These are phyloP conservation scores for Bimastos eiseni DNA, from an alignment of 2,888 invertebrate species.

Conservation along the genomic window DNA sequence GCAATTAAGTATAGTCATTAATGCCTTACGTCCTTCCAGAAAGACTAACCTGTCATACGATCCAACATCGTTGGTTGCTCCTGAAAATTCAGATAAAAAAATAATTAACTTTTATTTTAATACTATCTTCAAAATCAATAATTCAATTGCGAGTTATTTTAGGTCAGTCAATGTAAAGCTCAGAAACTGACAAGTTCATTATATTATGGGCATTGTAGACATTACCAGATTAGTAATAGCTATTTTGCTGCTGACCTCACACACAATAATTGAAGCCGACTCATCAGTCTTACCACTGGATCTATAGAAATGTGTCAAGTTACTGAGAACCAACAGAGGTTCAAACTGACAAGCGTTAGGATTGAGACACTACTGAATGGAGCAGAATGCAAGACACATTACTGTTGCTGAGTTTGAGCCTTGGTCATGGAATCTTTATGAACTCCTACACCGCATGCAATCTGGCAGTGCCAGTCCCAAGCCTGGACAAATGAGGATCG, in stretches of 20 bases:
- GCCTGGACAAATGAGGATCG: no score
- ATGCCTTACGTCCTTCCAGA: background rate
- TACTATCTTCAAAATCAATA: background rate
- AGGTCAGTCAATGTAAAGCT: no score
- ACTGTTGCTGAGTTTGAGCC: background rate
- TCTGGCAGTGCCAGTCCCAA: no score
- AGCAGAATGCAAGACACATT: background rate
- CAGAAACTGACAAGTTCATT: no score
- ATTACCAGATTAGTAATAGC: background rate
- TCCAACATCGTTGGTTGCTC: background rate
- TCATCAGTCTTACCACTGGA: background rate
- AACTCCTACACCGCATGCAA: no score
- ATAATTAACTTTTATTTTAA: background rate
- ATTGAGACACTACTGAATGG: background rate
- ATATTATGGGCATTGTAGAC: background rate
- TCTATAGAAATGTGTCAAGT: background rate
- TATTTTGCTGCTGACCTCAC: background rate
- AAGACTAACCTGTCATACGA: background rate
- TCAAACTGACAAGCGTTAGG: background rate
- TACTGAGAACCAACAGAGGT: background rate
- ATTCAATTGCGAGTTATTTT: no score
- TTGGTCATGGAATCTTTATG: background rate
- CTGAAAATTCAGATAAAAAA: background rate
- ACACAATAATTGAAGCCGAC: background rate
- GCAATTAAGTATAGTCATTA: background rate